A percentile compares a stretch with the other conserved stretches of the same genome.
Conservation (phyloP, 2,888 invertebrate species). For the Molanna angustata region DNA sequence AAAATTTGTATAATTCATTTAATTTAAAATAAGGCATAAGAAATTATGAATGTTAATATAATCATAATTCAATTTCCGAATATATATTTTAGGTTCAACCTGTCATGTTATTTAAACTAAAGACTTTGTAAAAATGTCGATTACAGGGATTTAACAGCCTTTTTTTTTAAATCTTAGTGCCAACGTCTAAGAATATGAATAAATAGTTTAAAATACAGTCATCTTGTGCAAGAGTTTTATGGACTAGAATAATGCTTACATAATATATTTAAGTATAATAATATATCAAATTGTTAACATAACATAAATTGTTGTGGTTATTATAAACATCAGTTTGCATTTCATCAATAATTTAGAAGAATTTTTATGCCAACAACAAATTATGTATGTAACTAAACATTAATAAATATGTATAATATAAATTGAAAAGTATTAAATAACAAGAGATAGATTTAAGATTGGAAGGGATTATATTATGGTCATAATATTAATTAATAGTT, state of each 20-base stretch:
- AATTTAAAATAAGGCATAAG: too few relatives aligned
- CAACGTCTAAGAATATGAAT: constrained; percentile 17
- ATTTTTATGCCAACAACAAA: constrained; percentile 25
- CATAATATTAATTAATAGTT: constrained; percentile 18
- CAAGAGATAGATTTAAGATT: constrained; percentile 26
- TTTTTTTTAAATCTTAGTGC: constrained; percentile 12
- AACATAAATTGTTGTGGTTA: constrained; percentile 22
- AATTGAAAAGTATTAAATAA: constrained; percentile 27
- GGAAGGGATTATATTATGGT: constrained; percentile 23
- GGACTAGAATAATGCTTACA: constrained; percentile 29
- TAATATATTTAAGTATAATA: constrained; percentile 12
- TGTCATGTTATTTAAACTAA: too few relatives aligned
- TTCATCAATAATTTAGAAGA: constrained; percentile 24
- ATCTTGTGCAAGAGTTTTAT: constrained; percentile 33
- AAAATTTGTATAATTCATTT: too few relatives aligned
- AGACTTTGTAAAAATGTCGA: too few relatives aligned
- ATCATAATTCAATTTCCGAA: too few relatives aligned
- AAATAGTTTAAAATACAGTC: constrained; percentile 8
- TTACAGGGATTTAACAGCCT: constrained; percentile 9
- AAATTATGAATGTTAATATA: too few relatives aligned
- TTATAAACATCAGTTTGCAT: constrained; percentile 3
- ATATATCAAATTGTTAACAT: too few relatives aligned
- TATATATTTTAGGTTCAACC: too few relatives aligned
- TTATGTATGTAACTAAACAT: too few relatives aligned
- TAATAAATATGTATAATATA: constrained; percentile 27